Evolutionary conservation across 1,140 invertebrate species (phyloP).

Genomic region (Drosophila truncata): DNA sequence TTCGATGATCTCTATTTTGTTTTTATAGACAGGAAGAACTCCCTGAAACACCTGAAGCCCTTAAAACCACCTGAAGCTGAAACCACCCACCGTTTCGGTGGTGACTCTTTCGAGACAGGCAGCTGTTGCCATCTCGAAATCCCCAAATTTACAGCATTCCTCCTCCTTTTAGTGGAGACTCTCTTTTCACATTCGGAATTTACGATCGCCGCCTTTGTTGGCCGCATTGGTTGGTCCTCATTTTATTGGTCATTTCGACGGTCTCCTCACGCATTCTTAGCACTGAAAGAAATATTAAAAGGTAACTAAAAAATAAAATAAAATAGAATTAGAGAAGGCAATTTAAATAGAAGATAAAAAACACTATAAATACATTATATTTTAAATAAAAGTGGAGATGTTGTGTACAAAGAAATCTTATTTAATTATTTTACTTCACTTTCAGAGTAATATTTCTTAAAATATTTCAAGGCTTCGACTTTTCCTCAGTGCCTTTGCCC

Average conservation of each 20-base stretch:
- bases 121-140: slow-evolving; percentile 78
- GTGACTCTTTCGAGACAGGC: slow-evolving; percentile 18
- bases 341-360: neutral
- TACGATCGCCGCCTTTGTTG: slow-evolving; percentile 71
- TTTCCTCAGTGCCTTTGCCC: slow-evolving; percentile 7
- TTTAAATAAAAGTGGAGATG: no score
- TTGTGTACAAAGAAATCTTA: neutral
- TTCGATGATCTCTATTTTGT: slow-evolving; percentile 28
- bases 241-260: slow-evolving; percentile 57
- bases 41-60: slow-evolving; percentile 13
- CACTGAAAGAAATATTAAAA: neutral
- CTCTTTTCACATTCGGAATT: slow-evolving; percentile 60
- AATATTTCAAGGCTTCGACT: fast-evolving
- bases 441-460: neutral
- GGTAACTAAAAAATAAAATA: neutral
- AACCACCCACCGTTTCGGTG: slow-evolving; percentile 43
- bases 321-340: neutral
- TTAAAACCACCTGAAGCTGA: slow-evolving; percentile 31
- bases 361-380: neutral
- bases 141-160: slow-evolving; percentile 71
- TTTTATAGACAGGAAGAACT: slow-evolving; percentile 15
- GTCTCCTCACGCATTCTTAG: slow-evolving; percentile 35
- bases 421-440: neutral
- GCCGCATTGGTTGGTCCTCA: slow-evolving; percentile 44
- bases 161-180: slow-evolving; percentile 38